Base-by-base conservation (phyloP, 2,797 vertebrate genomes). In the Apogon hyalosoma region DNA sequence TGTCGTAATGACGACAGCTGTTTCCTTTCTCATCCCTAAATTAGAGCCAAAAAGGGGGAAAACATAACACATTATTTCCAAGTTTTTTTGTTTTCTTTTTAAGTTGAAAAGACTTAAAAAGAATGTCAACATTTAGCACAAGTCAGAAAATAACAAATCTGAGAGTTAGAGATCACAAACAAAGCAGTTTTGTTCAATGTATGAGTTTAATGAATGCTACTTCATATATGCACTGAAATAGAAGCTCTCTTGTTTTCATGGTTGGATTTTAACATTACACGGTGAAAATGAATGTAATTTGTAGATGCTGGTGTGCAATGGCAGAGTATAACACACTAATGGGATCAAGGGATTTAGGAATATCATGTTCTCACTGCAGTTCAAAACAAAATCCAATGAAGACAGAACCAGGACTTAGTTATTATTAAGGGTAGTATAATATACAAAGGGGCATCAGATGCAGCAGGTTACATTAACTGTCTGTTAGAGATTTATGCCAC, bases 391-490 rank as follows among this genome's bases (percentile, higher is more conserved):
- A 28, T 0, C 24, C 53, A 73, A 6, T 11, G 38, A 55, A 53
- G 1, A 79, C 24, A 28, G 24, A 48, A 41, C 45, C 7, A 40
- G 10, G 18, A 59, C n/a, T 15, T 49, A 7, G 11, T 1, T 41
- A 41, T 24, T 21, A 3, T 48, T 3, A 41, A 74, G 4, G 19
- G 19, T 16, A 46, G 45, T 47, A 68, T 16, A 16, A 60, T 33
- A 73, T 57, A 11, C 12, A 50, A 40, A 47, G 42, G 47, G 53
- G 6, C 3, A 51, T 54, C 46, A 53, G 46, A 68, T 57, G 11
- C 33, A 36, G 33, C 33, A 36, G 47, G 62, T 45, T 10, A 18
- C 0, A 24, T 24, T 66, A 61, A 64, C 47, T 43, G 6, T 16
- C 19, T 21, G 19, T 21, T 21, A 21, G 2, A 21, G 50, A 2